Evolutionary conservation across 2,888 invertebrate genomes (phyloP), one percentile per base, ranked within the genome.

Genomic region (Drosophila antonietae): DNA sequence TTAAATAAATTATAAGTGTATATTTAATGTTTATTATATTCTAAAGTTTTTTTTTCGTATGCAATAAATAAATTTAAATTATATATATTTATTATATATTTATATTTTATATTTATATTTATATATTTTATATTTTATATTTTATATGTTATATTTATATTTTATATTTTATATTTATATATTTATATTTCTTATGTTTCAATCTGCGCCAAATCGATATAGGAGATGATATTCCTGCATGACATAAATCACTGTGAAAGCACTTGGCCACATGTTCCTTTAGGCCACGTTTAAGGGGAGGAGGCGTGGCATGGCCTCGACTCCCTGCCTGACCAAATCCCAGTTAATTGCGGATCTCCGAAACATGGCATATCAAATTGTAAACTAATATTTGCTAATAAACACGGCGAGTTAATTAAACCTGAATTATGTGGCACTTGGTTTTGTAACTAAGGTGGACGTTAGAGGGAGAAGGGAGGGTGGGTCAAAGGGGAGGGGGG

Each of bases 331-430:
- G 44, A 3, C 6, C 15, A 58, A 86, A 73, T 71, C 63, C 9
- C 69, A 63, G 68, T 76, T 66, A 73, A 87, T 55, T 74, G 68
- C 57, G 73, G 41, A 64, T 61, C 62, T 52, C 46, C 0, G 46
- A 75, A 84, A 84, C 88, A 82, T 63, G 68, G 76, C 62, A 51
- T 70, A 81, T 86, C 85, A 83, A 88, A 83, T 83, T 90, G 90
- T 91, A 86, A 87, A 90, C 91, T 90, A 91, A 91, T 91, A 91
- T 91, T 90, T 90, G 89, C 87, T 90, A 91, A 91, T 91, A 91
- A 91, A 90, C 90, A 83, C 73, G 77, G 39, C 69, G 52, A 90
- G 90, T 91, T 91, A 91, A 91, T 91, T 91, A 91, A 90, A 90
- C 87, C 84, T 90, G 88, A 91, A 88, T 91, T 90, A 91, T 91